A percentile compares a stretch with the other conserved stretches of the same genome.
Conservation (phyloP, 2,797 vertebrate species). For the Echiichthys vipera region DNA sequence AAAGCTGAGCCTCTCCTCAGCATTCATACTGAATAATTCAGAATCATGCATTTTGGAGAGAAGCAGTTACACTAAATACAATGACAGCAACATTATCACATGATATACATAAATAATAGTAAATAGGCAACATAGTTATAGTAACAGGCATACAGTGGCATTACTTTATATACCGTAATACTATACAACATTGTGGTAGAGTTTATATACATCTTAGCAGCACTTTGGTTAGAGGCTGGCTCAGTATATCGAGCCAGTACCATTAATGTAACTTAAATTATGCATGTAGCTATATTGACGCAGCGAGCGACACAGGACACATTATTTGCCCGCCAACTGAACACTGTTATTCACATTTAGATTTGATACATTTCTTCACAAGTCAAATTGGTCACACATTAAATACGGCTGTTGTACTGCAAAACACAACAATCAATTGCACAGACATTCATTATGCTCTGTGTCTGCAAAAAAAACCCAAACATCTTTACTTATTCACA, state of each 20-base stretch:
- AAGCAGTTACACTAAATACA: slow-evolving; percentile 17
- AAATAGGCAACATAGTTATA: slow-evolving; percentile 7
- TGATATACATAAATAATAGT: not conserved
- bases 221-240: slow-evolving; percentile 65
- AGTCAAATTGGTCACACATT: slow-evolving; percentile 1
- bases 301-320: not conserved
- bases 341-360: slow-evolving; percentile 36
- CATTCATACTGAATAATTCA: slow-evolving; percentile 34
- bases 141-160: slow-evolving; percentile 9
- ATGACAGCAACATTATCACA: slow-evolving; percentile 4
- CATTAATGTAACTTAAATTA: slow-evolving; percentile 35
- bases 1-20: not conserved
- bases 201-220: slow-evolving; percentile 67
- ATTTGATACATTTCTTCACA: slow-evolving; percentile 15
- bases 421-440: slow-evolving; percentile 16
- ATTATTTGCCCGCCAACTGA: slow-evolving; percentile 15
- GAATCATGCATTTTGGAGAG: slow-evolving; percentile 9
- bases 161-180: slow-evolving; percentile 16
- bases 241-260: slow-evolving; percentile 18
- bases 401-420: not conserved
- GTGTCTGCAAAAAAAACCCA: not conserved
- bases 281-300: slow-evolving; percentile 28
- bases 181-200: slow-evolving; percentile 4
- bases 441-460: slow-evolving; percentile 17
- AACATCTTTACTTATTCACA: slow-evolving; percentile 29